phyloP scores from a whole-genome alignment of 2,888 invertebrate species.

The Lasioglossum leucozonium region DNA sequence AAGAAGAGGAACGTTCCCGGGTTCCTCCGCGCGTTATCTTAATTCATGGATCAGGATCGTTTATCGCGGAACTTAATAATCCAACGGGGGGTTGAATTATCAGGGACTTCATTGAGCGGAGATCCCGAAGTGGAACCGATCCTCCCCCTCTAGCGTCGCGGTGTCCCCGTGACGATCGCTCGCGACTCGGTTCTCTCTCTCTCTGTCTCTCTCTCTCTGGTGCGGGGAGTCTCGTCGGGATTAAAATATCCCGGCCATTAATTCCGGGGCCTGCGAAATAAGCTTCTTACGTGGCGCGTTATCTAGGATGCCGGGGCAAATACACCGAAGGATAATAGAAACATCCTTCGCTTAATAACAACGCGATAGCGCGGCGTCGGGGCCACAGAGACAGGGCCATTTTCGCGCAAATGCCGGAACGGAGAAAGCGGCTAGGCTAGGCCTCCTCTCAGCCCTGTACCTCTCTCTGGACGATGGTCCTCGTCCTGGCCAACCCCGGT shows the following conservation, averaged over 20 bases:
- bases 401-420: constrained; percentile 53
- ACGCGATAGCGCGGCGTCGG: constrained; percentile 41
- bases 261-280: constrained; percentile 43
- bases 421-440: constrained; percentile 45
- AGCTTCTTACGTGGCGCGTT: constrained; percentile 57
- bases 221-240: not conserved
- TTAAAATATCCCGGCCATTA: constrained; percentile 41
- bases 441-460: not conserved
- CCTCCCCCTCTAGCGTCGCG: not conserved
- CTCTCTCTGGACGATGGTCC: not conserved
- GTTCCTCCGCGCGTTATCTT: constrained; percentile 5
- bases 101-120: not conserved
- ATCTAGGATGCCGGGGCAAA: constrained; percentile 41
- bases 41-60: constrained; percentile 15
- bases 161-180: not conserved
- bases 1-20: constrained; percentile 10
- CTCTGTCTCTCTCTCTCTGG: too few relatives aligned
- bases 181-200: not conserved
- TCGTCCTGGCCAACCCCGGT: not conserved
- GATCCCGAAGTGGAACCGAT: constrained; percentile 28
- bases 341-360: constrained; percentile 61
- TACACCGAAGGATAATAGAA: constrained; percentile 63
- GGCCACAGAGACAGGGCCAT: constrained; percentile 46
- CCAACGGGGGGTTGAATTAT: constrained; percentile 6
- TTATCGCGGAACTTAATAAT: constrained; percentile 16